Percentiles rank a stretch among this genome's conserved stretches.
phyloP scores from a whole-genome alignment of 2,888 invertebrate species.

The Netelia fuscicornis region DNA sequence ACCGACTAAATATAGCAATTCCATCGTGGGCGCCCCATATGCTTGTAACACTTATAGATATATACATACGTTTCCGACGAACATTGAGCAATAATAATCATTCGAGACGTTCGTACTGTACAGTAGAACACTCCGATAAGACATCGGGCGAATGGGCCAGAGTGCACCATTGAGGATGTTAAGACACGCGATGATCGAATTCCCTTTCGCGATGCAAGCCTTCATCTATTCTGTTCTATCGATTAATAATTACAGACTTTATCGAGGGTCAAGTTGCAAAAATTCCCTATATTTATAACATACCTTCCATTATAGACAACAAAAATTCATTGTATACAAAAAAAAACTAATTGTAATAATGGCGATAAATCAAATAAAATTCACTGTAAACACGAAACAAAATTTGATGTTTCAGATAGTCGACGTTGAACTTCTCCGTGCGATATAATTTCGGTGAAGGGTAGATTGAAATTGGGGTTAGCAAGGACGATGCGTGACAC shows the following conservation, averaged over 20 bases:
- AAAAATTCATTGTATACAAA: no score
- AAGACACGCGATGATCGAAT: conserved; percentile 43
- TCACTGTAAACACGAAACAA: no score
- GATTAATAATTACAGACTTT: conserved; percentile 64
- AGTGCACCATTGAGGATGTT: conserved; percentile 3
- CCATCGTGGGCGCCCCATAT: not conserved
- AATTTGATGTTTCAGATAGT: no score
- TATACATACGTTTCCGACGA: not conserved
- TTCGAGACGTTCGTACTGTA: not conserved
- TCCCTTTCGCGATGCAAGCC: conserved; percentile 30
- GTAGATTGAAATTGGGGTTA: conserved; percentile 34
- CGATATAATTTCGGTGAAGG: conserved; percentile 15
- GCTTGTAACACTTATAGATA: not conserved
- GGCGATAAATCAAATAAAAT: no score
- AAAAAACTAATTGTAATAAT: no score
- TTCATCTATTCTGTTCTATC: conserved; percentile 50
- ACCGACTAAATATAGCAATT: not conserved
- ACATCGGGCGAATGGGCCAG: not conserved
- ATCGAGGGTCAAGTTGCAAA: conserved; percentile 51
- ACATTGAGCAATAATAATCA: conserved; percentile 27
- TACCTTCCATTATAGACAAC: not conserved
- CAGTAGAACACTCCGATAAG: conserved; percentile 19
- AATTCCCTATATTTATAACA: conserved; percentile 14
- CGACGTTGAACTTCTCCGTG: no score
- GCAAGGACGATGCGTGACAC: conserved; percentile 36